Evolutionary conservation across 2,113 vertebrate species (phyloP).

Genomic region (Cnemophilus loriae): DNA sequence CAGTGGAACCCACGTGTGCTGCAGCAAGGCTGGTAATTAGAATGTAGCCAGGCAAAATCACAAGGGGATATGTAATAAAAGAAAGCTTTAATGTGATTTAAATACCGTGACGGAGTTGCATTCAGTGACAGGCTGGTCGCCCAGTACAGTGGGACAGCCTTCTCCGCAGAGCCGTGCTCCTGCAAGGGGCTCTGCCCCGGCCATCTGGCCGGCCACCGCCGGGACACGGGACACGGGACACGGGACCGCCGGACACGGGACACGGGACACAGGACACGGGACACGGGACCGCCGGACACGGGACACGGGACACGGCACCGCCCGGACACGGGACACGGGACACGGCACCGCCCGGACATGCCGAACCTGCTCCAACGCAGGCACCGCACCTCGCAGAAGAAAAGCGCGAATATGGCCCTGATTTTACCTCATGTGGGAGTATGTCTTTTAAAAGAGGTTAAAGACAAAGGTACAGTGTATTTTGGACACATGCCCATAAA

Average conservation of each 20-base stretch:
- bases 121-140: slow-evolving; percentile 74
- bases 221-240: not conserved
- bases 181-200: slow-evolving; percentile 68
- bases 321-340: not conserved
- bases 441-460: not conserved
- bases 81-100: slow-evolving; percentile 93
- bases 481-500: not conserved
- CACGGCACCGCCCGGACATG: slow-evolving; percentile 30
- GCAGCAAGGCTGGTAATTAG: slow-evolving; percentile 82
- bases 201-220: slow-evolving; percentile 79
- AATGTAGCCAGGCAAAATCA: slow-evolving; percentile 81
- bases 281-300: not conserved
- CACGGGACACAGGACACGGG: too few relatives aligned
- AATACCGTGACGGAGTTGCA: slow-evolving; percentile 85
- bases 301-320: not conserved
- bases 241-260: not conserved
- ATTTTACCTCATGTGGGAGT: not conserved
- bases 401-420: not conserved
- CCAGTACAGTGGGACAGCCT: slow-evolving; percentile 56
- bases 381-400: not conserved
- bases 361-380: slow-evolving; percentile 9
- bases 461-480: not conserved
- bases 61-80: slow-evolving; percentile 84
- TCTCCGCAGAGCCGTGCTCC: slow-evolving; percentile 76
- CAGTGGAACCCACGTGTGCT: slow-evolving; percentile 46